phyloP scores from a whole-genome alignment of 2,113 vertebrate species.

The Salvator merianae region DNA sequence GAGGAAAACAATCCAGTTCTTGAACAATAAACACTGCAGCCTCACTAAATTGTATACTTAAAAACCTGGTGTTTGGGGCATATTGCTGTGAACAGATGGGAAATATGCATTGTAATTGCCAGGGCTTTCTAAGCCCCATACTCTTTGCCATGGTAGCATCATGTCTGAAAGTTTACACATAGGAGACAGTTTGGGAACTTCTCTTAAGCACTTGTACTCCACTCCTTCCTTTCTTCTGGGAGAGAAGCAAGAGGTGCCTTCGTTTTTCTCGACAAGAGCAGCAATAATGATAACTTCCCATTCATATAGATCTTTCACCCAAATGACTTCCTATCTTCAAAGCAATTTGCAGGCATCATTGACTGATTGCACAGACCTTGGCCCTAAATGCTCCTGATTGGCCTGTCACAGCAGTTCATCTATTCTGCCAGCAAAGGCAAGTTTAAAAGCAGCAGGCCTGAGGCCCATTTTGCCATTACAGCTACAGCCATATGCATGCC shows the following conservation, averaged over 20 bases:
- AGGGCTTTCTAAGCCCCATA: conserved; percentile 26
- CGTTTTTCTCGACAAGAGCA: background rate
- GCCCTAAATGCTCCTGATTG: conserved; percentile 1
- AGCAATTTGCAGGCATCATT: background rate
- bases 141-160: conserved; percentile 29
- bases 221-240: background rate
- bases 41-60: conserved; percentile 42
- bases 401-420: background rate
- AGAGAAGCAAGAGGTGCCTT: background rate
- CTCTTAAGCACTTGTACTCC: background rate
- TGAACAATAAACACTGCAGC: conserved; percentile 43
- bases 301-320: background rate
- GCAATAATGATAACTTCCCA: fast-evolving
- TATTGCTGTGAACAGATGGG: conserved; percentile 65
- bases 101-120: background rate
- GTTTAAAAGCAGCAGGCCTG: conserved; percentile 6
- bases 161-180: conserved; percentile 9
- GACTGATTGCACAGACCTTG: background rate
- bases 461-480: background rate
- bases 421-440: background rate
- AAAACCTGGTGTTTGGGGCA: conserved; percentile 44
- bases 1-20: conserved; percentile 44
- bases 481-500: background rate
- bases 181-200: conserved; percentile 35
- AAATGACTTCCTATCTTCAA: background rate